A percentile compares a stretch with the other conserved stretches of the same genome.
These are phyloP conservation scores for Eremobia ochroleuca DNA, from an alignment of 2,888 invertebrate genomes.

Conservation along the genomic window DNA sequence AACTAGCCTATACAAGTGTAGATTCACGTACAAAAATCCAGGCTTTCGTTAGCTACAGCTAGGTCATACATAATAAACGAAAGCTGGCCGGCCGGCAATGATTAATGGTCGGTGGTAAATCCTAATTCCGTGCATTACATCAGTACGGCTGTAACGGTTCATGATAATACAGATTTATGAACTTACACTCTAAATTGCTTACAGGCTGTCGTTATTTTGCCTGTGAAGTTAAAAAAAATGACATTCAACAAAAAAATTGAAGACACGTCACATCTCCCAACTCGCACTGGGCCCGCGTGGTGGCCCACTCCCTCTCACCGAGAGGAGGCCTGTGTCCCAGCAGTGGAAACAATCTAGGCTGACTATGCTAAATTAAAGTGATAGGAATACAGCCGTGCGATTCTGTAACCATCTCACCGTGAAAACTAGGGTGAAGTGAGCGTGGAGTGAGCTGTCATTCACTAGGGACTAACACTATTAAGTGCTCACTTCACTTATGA, in stretches of 20 bases:
- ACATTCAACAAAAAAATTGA: background rate
- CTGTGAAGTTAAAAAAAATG: conserved; percentile 10
- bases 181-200: conserved; percentile 62
- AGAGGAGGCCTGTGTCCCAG: background rate
- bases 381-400: background rate
- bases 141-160: conserved; percentile 67
- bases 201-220: conserved; percentile 10
- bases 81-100: conserved; percentile 72
- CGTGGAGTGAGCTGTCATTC: no score
- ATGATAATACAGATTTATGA: conserved; percentile 79
- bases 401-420: no score
- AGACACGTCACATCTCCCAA: background rate
- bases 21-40: conserved; percentile 57
- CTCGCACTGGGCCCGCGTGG: background rate
- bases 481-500: no score
- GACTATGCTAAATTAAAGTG: background rate
- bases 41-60: conserved; percentile 52
- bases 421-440: no score
- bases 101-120: conserved; percentile 79
- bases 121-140: conserved; percentile 81
- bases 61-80: conserved; percentile 75
- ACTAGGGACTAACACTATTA: no score
- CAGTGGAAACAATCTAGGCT: background rate
- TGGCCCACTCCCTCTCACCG: background rate
- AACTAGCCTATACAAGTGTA: conserved; percentile 33